Evolutionary conservation across 2,888 invertebrate genomes (phyloP), one percentile per base, ranked within the genome.

Genomic region (Ashinkailepas kermadecensis): DNA sequence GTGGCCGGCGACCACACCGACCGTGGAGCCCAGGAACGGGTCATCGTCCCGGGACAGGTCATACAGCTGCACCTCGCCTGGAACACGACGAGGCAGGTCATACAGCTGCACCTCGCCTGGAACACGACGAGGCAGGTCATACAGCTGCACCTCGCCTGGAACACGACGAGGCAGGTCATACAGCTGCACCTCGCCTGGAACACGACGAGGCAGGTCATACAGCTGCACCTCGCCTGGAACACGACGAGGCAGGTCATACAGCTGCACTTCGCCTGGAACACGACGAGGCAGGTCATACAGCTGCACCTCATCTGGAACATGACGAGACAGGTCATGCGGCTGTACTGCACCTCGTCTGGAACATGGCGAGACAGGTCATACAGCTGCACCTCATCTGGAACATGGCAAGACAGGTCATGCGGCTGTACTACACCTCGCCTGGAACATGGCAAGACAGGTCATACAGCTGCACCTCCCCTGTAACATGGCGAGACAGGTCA

Each of bases 51-150:
- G 74, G 3, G 74, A 54, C 74, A 74, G 74, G 56, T 56, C 21
- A 18, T 74, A 74, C 74, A 74, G 74, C 74, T 74, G 74, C 74
- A 74, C 10, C 56, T 74, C 74, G 8, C 74, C 74, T 74, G 70
- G 7, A 7, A 8, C 18, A 21, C 56, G 39, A 4, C 39, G 39
- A 39, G 2, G 4, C 39, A 39, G 39, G 39, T 39, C 39, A 39
- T 39, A 39, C 39, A 4, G 39, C 39, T 39, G 39, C 39, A 70
- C 13, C 39, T 39, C 39, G 39, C 39, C 39, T 39, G 39, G 39
- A 39, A 39, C 39, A 39, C 4, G 39, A 4, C 4, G 39, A 39
- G 39, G 4, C 39, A 39, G 39, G 39, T 39, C 39, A 39, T 39
- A 39, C 39, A 39, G 39, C 39, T 39, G 39, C 4, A 39, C 39